Evolutionary conservation across 92 coral and sea anemone species (phyloP).

Genomic region (Phenganax stokvisi): DNA sequence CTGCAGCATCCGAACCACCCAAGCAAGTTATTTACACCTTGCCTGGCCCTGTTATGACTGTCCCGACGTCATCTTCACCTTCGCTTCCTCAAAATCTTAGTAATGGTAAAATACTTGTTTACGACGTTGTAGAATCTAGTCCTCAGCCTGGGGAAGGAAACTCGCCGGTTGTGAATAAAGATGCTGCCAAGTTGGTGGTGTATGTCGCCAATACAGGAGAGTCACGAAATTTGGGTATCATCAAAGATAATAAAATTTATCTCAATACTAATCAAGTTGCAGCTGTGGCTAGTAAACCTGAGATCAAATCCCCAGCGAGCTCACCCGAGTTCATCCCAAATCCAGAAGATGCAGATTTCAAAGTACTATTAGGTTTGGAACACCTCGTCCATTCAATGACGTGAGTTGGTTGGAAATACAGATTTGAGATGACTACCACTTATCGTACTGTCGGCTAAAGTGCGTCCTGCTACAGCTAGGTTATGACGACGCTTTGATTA

Average conservation of each 20-base stretch:
- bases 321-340: constrained; percentile 70
- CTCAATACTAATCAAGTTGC: constrained; percentile 4
- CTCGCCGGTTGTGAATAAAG: neutral
- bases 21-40: neutral
- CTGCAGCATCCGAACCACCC: neutral
- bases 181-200: constrained; percentile 17
- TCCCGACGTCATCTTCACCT: constrained; percentile 6
- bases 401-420: neutral
- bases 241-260: constrained; percentile 12
- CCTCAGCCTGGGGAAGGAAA: neutral
- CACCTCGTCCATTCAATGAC: constrained; percentile 62
- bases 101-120: constrained; percentile 14
- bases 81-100: neutral
- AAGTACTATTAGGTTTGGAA: constrained; percentile 81
- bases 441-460: too few relatives aligned
- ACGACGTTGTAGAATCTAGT: constrained; percentile 11
- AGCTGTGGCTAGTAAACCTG: neutral
- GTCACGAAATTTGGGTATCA: neutral
- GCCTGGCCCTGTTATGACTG: neutral
- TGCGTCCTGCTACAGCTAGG: too few relatives aligned
- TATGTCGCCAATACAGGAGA: constrained; percentile 20
- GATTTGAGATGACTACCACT: too few relatives aligned
- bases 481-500: too few relatives aligned
- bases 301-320: constrained; percentile 24
- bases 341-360: constrained; percentile 68